Percentiles rank a stretch among this genome's conserved stretches.
Conservation (phyloP, 2,797 vertebrate species). For the Sandelia bainsii region DNA sequence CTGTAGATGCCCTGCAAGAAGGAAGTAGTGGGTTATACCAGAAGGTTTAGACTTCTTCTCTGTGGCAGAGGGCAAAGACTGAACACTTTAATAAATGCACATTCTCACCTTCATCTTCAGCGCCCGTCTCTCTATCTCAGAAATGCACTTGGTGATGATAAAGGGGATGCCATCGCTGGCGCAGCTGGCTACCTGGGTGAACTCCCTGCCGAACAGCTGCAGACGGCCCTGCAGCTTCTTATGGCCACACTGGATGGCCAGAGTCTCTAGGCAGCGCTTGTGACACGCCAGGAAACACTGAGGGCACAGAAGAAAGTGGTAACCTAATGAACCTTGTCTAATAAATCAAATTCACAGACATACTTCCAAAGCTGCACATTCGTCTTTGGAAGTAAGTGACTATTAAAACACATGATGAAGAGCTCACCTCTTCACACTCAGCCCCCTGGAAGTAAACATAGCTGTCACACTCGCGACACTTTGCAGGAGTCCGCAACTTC, state of each 20-base stretch:
- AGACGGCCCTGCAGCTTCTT: slow-evolving; percentile 95
- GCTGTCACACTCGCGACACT: slow-evolving; percentile 97
- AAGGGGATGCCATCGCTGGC: slow-evolving; percentile 91
- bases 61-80: background rate
- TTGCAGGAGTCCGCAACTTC: slow-evolving; percentile 92
- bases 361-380: background rate
- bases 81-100: background rate
- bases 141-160: slow-evolving; percentile 92
- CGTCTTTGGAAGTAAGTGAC: too few relatives aligned
- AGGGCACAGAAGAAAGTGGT: background rate
- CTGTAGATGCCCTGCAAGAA: slow-evolving; percentile 93
- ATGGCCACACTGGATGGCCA: slow-evolving; percentile 97
- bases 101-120: slow-evolving; percentile 91
- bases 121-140: slow-evolving; percentile 92
- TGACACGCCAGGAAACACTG: slow-evolving; percentile 97
- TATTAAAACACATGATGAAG: background rate
- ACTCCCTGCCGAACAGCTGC: slow-evolving; percentile 92
- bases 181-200: slow-evolving; percentile 80
- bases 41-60: background rate
- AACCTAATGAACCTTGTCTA: background rate
- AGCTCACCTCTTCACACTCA: slow-evolving; percentile 94
- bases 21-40: background rate
- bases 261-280: slow-evolving; percentile 95
- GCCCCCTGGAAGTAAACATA: slow-evolving; percentile 99
- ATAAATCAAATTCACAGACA: background rate